Evolutionary conservation across 2,797 vertebrate species (phyloP), one percentile per base, ranked within the genome.

Genomic region (Syndactyla subalaris): DNA sequence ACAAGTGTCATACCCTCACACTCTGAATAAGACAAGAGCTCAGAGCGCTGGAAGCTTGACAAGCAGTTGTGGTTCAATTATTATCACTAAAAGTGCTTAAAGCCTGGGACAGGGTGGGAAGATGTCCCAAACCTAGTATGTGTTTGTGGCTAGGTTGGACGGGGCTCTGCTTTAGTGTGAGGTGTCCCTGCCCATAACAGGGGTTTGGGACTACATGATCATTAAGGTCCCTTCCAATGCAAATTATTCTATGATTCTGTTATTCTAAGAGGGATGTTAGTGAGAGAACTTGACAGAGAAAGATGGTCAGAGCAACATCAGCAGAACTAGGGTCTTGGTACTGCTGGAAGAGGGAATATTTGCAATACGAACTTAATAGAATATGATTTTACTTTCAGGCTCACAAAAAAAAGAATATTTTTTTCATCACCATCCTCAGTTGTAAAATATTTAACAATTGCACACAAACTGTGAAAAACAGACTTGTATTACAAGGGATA

Each of bases 201-300:
- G 0, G 34, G 8, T 9, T 2, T 46, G 38, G 9, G 14, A 36
- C 4, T 29, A 5, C 5, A 18, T 36, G 10, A 32, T 32, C 26
- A 59, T 36, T 48, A 32, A 45, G 26, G 22, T 39, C 15, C 10
- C 7, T 65, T 72, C n/a, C 30, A 84, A 14, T 52, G 34, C 26
- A 72, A 72, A n/a, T 13, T 7, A 19, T 59, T 78, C 12, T 32
- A 11, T 30, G 26, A 66, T 41, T 75, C 13, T 18, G 16, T 48
- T 21, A 22, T 38, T 46, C 32, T 34, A 36, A 59, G 23, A 63
- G 52, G 19, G 38, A 46, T 54, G 8, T 14, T 72, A 30, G 12
- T 3, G 1, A 68, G 3, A 71, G 13, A 88, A 65, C 3, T 34
- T 63, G 41, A 61, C 34, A 74, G 32, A 85, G 14, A 78, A 9